Conservation (phyloP, 2,888 invertebrate genomes). For the Colostygia pectinataria region DNA sequence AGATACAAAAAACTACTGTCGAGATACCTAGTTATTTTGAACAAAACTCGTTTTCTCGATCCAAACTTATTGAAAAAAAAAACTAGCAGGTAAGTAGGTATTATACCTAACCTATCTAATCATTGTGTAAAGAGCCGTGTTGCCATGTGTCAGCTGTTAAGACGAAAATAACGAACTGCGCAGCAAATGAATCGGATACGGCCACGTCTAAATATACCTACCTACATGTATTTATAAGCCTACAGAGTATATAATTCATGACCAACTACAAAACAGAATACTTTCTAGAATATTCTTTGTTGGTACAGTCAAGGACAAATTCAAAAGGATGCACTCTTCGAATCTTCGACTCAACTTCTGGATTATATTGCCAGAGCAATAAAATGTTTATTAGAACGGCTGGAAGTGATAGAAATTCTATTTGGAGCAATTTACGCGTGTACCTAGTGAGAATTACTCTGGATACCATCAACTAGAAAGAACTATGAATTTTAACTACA, state of each 20-base stretch:
- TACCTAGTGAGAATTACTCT: neutral
- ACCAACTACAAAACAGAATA: slow-evolving; percentile 8
- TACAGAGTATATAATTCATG: slow-evolving; percentile 12
- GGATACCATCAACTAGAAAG: slow-evolving; percentile 2
- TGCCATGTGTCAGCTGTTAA: slow-evolving; percentile 66
- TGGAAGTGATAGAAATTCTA: neutral
- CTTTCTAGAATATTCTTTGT: neutral
- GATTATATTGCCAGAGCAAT: too few species aligned
- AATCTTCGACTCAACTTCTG: too few species aligned
- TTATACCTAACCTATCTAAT: too few species aligned
- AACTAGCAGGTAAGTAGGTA: too few species aligned
- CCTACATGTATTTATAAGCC: slow-evolving; percentile 5
- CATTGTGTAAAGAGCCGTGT: slow-evolving; percentile 52
- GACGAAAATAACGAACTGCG: slow-evolving; percentile 67
- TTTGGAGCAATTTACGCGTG: slow-evolving; percentile 5
- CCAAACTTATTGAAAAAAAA: neutral
- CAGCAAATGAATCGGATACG: slow-evolving; percentile 49
- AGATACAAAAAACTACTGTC: too few species aligned
- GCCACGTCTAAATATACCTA: slow-evolving; percentile 43
- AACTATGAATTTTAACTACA: neutral
- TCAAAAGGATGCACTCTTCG: too few species aligned
- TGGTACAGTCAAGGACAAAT: too few species aligned
- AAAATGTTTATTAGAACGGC: neutral
- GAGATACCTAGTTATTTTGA: too few species aligned
- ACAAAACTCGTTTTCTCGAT: neutral